These are phyloP conservation scores for Notodonta dromedarius DNA, from an alignment of 2,888 invertebrate genomes.

Conservation along the genomic window DNA sequence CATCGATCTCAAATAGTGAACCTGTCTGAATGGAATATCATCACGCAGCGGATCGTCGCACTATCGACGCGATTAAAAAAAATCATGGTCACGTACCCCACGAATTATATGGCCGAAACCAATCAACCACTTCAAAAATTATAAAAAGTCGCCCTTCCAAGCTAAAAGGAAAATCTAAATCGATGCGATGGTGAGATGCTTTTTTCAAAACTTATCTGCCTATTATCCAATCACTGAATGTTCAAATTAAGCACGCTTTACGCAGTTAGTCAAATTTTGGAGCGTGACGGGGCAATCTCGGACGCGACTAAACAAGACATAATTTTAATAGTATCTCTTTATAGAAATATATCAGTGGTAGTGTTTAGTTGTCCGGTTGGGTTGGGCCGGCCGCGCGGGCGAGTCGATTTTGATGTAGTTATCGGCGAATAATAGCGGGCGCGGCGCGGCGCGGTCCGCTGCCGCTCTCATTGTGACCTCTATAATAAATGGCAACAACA, in stretches of 20 bases:
- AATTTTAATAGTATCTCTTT: constrained; percentile 15
- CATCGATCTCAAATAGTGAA: constrained; percentile 57
- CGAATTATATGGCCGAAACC: constrained; percentile 74
- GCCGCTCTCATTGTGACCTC: constrained; percentile 72
- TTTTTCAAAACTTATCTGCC: constrained; percentile 60
- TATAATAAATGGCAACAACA: constrained; percentile 83
- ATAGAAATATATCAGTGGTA: constrained; percentile 9
- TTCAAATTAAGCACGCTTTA: constrained; percentile 68
- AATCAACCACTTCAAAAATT: constrained; percentile 65
- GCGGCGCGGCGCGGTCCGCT: constrained; percentile 68
- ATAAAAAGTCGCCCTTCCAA: constrained; percentile 71
- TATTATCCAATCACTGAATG: constrained; percentile 65
- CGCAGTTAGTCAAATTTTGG: constrained; percentile 54
- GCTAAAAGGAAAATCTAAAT: constrained; percentile 61
- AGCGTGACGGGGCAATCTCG: constrained; percentile 49
- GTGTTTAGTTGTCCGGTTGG: constrained; percentile 12
- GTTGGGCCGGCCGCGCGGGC: constrained; percentile 15
- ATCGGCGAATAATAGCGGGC: constrained; percentile 73
- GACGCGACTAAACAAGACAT: constrained; percentile 33
- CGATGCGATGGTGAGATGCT: constrained; percentile 54
- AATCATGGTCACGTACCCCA: constrained; percentile 75
- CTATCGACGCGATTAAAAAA: constrained; percentile 49
- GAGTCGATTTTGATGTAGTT: constrained; percentile 59
- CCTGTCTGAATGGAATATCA: constrained; percentile 71
- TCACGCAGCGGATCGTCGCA: constrained; percentile 58